Percentiles rank a stretch among this genome's conserved stretches.
Conservation (phyloP, 2,113 vertebrate genomes). For the Pithys albifrons region DNA sequence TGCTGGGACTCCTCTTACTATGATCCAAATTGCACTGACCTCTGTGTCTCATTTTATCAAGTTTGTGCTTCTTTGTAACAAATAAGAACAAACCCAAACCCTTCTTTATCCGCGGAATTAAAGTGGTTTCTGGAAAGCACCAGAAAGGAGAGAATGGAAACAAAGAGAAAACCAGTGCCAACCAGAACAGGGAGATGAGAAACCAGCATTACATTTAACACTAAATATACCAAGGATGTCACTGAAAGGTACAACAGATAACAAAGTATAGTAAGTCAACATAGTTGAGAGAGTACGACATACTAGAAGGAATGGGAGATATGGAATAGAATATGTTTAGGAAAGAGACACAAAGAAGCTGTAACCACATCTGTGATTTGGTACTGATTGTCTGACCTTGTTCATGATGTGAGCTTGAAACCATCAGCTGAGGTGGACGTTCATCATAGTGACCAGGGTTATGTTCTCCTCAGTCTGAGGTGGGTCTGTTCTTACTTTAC, state of each 20-base stretch:
- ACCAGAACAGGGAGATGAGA: not conserved
- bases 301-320: not conserved
- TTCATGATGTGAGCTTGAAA: not conserved
- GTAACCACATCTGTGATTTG: not conserved
- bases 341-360: not conserved
- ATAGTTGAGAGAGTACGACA: not conserved
- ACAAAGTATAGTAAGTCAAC: not conserved
- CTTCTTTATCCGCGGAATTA: not conserved
- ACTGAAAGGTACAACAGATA: not conserved
- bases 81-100: not conserved
- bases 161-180: not conserved
- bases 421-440: not conserved
- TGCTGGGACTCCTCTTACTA: not conserved
- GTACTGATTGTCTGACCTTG: not conserved
- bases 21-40: not conserved
- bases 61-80: not conserved
- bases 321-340: not conserved
- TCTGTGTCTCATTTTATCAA: not conserved
- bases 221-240: not conserved
- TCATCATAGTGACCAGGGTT: not conserved
- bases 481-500: not conserved
- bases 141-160: not conserved
- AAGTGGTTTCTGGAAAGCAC: rapidly evolving
- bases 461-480: not conserved
- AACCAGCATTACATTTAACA: not conserved